phyloP scores from a whole-genome alignment of 2,797 vertebrate species.

The Amphiprion clarkii region DNA sequence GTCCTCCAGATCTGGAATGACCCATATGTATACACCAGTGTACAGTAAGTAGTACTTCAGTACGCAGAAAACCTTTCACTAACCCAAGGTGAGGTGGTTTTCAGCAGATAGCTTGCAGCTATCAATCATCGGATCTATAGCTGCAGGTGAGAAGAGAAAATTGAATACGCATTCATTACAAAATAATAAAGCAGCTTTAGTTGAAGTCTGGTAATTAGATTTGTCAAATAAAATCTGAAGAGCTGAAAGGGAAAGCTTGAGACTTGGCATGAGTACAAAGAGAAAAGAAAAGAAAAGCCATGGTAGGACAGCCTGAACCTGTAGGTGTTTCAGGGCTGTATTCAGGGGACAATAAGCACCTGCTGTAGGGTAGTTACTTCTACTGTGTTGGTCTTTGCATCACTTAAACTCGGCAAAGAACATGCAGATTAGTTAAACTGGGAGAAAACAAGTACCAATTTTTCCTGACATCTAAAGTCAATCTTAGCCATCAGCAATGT shows the following conservation, averaged over 20 bases:
- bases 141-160: constrained; percentile 20
- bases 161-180: neutral
- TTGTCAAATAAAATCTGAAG: neutral
- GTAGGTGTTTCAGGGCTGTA: no score
- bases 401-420: no score
- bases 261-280: neutral
- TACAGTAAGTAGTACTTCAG: constrained; percentile 18
- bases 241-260: no score
- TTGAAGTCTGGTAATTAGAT: neutral
- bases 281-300: neutral
- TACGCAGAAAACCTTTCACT: constrained; percentile 45
- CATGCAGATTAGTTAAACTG: no score
- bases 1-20: no score
- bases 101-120: constrained; percentile 14
- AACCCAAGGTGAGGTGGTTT: constrained; percentile 43
- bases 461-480: no score
- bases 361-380: no score
- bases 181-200: neutral
- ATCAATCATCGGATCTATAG: constrained; percentile 17
- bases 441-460: no score
- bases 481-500: no score
- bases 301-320: no score
- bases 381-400: no score
- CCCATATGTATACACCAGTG: neutral
- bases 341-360: no score